These are phyloP conservation scores for Gobiocypris rarus DNA, from an alignment of 2,113 vertebrate species.

Conservation along the genomic window DNA sequence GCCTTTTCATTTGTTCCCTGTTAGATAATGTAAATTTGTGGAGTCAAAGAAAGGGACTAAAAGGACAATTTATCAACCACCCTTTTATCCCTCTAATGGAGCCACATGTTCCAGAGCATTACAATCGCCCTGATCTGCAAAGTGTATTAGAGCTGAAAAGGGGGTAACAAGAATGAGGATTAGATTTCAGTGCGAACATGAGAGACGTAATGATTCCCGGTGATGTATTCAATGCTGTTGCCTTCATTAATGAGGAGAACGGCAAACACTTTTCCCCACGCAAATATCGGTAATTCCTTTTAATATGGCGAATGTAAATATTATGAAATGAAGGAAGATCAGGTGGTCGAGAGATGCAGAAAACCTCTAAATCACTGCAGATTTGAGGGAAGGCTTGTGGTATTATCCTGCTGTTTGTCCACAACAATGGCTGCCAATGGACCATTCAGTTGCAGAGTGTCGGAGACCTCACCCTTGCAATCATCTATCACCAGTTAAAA, in stretches of 20 bases:
- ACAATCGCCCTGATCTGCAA: slow-evolving; percentile 42
- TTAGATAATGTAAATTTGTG: slow-evolving; percentile 83
- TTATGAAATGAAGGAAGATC: background rate
- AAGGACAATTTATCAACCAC: slow-evolving; percentile 77
- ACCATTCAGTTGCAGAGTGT: slow-evolving; percentile 41
- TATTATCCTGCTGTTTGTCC: slow-evolving; percentile 49
- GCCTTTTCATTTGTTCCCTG: slow-evolving; percentile 80
- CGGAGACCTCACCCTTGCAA: slow-evolving; percentile 54
- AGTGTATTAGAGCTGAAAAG: slow-evolving; percentile 17
- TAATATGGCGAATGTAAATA: background rate
- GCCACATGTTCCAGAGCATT: slow-evolving; percentile 53
- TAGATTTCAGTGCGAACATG: slow-evolving; percentile 16
- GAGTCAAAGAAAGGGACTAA: slow-evolving; percentile 79
- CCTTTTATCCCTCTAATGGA: slow-evolving; percentile 66
- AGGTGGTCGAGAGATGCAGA: background rate
- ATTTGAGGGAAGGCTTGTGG: slow-evolving; percentile 11
- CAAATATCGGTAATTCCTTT: background rate
- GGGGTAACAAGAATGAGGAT: slow-evolving; percentile 30
- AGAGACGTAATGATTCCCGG: slow-evolving; percentile 12
- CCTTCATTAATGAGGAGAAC: slow-evolving; percentile 15
- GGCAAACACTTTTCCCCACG: background rate
- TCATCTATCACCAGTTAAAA: slow-evolving; percentile 72
- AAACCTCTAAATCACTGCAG: slow-evolving; percentile 27
- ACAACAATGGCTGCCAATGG: slow-evolving; percentile 35
- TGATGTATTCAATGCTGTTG: background rate